Conservation (phyloP, 2,797 vertebrate species). For the Falco naumanni region DNA sequence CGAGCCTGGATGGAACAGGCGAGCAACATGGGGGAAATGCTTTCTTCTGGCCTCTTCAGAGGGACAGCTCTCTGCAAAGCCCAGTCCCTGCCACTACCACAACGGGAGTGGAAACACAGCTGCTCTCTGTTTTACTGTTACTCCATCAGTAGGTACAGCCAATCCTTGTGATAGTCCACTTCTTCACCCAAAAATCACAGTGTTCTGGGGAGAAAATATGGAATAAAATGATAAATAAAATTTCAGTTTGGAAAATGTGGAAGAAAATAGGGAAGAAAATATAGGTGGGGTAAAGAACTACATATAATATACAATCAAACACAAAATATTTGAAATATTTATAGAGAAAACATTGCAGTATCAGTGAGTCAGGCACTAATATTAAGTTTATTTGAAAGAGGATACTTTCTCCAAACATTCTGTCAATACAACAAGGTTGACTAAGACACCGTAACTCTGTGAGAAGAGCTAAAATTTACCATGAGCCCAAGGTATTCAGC, state of each 20-base stretch:
- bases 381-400: not conserved
- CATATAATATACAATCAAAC: not conserved
- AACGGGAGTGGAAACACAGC: fast-evolving
- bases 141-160: not conserved
- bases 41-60: not conserved
- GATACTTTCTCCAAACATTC: not conserved
- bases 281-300: not conserved
- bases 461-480: constrained; percentile 3
- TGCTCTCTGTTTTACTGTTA: not conserved
- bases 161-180: no score
- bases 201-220: not conserved
- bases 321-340: not conserved
- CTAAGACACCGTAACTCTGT: not conserved
- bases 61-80: not conserved
- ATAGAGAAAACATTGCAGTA: not conserved
- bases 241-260: not conserved
- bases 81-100: not conserved
- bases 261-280: not conserved
- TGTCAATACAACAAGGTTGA: not conserved
- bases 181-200: not conserved
- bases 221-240: not conserved
- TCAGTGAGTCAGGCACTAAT: not conserved
- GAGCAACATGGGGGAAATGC: not conserved
- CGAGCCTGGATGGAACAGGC: not conserved
- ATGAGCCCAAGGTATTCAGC: not conserved